Evolutionary conservation across 2,797 vertebrate species (phyloP), one percentile per base, ranked within the genome.

Genomic region (Zonotrichia albicollis): DNA sequence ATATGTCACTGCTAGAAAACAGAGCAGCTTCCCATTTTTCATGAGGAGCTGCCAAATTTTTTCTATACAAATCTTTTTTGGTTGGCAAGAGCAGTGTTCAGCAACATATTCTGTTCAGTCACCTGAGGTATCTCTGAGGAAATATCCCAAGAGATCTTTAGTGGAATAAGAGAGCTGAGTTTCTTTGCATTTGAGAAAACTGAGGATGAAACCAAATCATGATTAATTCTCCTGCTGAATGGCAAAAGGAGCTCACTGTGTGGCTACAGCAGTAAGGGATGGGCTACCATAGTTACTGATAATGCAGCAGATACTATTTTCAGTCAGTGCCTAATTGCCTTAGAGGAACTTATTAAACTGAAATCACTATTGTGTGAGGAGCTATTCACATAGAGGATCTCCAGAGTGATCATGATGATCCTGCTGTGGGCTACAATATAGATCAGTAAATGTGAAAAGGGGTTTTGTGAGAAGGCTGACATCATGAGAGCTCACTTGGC

Each of bases 331-430:
- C 42, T 90, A 94, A 90, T 90, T 93, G 90, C 93, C 81, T 93
- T 74, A 87, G 74, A 95, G 84, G 88, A 89, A 87, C 50, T 87
- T 94, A 92, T 54, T 96, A 95, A 87, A 90, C 45, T 60, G 64
- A 86, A 90, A 73, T 30, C 51, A 60, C 67, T 53, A 19, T 76
- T 94, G 67, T 93, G 85, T 50, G 80, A 93, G 90, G 77, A 90
- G 8, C 68, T 89, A 6, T 64, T 93, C 84, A 89, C 8, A 1
- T 36, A 45, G 78, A 93, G 51, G 40, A 91, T 94, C 84, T 95
- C 80, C 29, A 84, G 90, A 94, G 80, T 79, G 77, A 93, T 94
- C 50, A 67, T 43, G 86, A 68, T 64, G 77, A 92, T 89, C 84
- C 88, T 94, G 92, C 93, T 93, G 84, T 74, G 81, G 90, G 86